These are phyloP conservation scores for Morelia viridis DNA, from an alignment of 2,797 vertebrate species.

Conservation along the genomic window DNA sequence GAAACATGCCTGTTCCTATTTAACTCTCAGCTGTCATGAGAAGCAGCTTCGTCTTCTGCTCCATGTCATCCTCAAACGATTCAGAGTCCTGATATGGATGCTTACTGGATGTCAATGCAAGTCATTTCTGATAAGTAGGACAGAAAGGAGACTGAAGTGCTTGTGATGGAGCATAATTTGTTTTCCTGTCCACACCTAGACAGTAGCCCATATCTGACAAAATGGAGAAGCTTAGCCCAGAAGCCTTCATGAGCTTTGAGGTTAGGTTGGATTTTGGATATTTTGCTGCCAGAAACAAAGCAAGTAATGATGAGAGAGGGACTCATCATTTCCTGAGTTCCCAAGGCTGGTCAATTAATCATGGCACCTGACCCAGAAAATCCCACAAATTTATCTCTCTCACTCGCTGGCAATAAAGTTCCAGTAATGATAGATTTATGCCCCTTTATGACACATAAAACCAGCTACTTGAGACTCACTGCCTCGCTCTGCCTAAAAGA, in stretches of 20 bases:
- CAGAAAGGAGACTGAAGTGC: not conserved
- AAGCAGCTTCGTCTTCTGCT: not conserved
- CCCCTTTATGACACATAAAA: not conserved
- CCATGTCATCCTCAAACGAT: not conserved
- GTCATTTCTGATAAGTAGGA: not conserved
- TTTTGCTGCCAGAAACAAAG: not conserved
- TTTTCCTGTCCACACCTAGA: not conserved
- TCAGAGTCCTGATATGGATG: not conserved
- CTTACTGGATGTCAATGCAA: not conserved
- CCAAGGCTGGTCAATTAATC: not conserved
- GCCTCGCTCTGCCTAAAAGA: not conserved
- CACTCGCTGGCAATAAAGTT: not conserved
- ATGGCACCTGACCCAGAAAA: not conserved
- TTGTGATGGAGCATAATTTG: not conserved
- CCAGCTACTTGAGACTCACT: not conserved
- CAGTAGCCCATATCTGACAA: not conserved
- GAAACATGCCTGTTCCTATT: constrained; percentile 18
- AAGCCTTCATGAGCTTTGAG: not conserved
- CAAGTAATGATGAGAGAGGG: not conserved
- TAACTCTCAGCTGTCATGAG: constrained; percentile 13
- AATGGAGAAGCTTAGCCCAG: not conserved
- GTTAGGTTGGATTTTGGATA: too few relatives aligned
- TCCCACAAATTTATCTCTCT: not conserved
- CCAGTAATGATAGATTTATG: not conserved
- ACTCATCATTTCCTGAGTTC: not conserved